Evolutionary conservation across 2,113 vertebrate genomes (phyloP).

Genomic region (Ammospiza nelsoni): DNA sequence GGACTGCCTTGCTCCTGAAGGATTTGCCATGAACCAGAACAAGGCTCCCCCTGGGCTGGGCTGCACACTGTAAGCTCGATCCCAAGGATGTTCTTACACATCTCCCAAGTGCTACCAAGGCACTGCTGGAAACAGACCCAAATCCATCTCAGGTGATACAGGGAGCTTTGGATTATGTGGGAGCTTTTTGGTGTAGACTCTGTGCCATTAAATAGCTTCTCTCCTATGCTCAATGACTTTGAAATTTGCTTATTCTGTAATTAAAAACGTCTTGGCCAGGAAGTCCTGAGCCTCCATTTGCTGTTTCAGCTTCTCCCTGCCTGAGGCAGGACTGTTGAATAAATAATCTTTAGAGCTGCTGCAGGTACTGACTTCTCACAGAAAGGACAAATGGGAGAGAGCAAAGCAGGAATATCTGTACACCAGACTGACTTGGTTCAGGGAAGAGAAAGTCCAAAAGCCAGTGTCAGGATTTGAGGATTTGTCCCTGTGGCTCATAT

Average conservation of each 20-base stretch:
- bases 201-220: neutral
- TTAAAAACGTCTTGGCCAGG: neutral
- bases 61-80: neutral
- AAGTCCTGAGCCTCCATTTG: neutral
- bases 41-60: neutral
- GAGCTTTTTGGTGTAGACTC: neutral
- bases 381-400: neutral
- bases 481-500: neutral
- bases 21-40: neutral
- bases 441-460: neutral
- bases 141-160: neutral
- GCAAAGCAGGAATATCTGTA: neutral
- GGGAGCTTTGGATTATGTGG: neutral
- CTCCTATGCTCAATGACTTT: neutral
- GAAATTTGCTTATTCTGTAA: neutral
- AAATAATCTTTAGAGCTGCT: neutral
- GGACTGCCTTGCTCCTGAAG: neutral
- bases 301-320: neutral
- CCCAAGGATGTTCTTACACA: neutral
- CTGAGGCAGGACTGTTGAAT: neutral
- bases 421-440: neutral
- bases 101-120: neutral
- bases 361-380: neutral
- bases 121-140: neutral
- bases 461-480: neutral